Percentiles rank a stretch among this genome's conserved stretches.
These are phyloP conservation scores for Oscarella lobularis DNA, from an alignment of 37 sponge, comb jelly and placozoan species.

Conservation along the genomic window DNA sequence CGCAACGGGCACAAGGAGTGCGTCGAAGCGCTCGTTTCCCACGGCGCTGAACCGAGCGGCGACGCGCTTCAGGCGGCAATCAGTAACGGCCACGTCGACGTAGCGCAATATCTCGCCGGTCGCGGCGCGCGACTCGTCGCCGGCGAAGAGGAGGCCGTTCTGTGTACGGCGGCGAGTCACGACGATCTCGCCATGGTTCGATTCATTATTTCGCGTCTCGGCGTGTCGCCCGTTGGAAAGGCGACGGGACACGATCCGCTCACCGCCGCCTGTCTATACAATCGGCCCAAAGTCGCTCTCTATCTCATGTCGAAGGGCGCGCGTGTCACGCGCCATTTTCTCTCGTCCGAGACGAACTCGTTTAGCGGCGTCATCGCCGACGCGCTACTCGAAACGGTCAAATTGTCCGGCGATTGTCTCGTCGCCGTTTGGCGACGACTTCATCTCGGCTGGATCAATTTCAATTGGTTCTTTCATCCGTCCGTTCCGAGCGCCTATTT, in stretches of 20 bases:
- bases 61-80: background rate
- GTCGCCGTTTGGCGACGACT: background rate
- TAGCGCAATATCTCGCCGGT: background rate
- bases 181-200: background rate
- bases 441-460: background rate
- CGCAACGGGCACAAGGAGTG: background rate
- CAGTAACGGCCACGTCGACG: background rate
- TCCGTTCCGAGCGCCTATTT: background rate
- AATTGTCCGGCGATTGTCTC: background rate
- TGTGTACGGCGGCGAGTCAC: background rate
- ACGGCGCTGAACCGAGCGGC: background rate
- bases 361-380: background rate
- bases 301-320: background rate
- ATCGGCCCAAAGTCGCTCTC: background rate
- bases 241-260: background rate
- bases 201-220: background rate
- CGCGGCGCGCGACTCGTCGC: background rate
- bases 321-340: background rate
- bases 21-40: background rate
- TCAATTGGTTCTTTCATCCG: conserved; percentile 1
- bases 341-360: background rate
- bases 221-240: background rate
- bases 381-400: background rate
- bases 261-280: background rate
- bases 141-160: background rate